Evolutionary conservation across 1,140 invertebrate genomes (phyloP), one percentile per base, ranked within the genome.

Genomic region (Cyphomyrmex costatus): DNA sequence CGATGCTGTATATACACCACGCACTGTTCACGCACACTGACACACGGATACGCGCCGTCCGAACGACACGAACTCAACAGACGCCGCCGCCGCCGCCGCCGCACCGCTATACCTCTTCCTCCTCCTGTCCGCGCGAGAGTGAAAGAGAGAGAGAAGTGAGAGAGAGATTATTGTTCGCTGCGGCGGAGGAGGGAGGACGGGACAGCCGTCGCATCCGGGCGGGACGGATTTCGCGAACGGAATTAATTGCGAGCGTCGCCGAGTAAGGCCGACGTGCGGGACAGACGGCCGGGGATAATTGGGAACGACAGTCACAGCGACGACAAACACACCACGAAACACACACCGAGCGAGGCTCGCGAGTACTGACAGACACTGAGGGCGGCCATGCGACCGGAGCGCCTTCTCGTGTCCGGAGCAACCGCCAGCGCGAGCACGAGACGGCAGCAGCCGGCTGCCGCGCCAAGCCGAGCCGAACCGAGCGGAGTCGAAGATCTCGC

Each of bases 341-440:
- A 93, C 92, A 86, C 94, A 93, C 93, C 91, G 89, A 93, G 93
- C 92, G 89, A 93, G 93, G 90, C 93, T 93, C 93, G 93, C 86
- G 93, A 94, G 89, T 92, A 95, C 93, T 94, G 94, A 95, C 86
- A 92, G 94, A 88, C 92, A 95, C 93, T 94, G 94, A 95, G 84
- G 90, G 93, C 94, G 90, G 94, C 94, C 93, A 94, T 93, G 93
- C 93, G 91, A 93, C 66, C 71, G 61, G 24, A 77, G 90, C 94
- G 94, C 90, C 93, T 78, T 90, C 89, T 88, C 30, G 58, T 88
- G 93, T 46, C 66, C 51, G 70, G 63, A 36, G n/a, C 14, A 1
- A 3, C 21, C 66, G 80, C 66, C 58, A 27, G 46, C 85, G 84
- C 58, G 63, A 70, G 77, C 86, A 84, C 85, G 86, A 86, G 90